phyloP scores from a whole-genome alignment of 1,140 invertebrate genomes.

The Drosophila albomicans region DNA sequence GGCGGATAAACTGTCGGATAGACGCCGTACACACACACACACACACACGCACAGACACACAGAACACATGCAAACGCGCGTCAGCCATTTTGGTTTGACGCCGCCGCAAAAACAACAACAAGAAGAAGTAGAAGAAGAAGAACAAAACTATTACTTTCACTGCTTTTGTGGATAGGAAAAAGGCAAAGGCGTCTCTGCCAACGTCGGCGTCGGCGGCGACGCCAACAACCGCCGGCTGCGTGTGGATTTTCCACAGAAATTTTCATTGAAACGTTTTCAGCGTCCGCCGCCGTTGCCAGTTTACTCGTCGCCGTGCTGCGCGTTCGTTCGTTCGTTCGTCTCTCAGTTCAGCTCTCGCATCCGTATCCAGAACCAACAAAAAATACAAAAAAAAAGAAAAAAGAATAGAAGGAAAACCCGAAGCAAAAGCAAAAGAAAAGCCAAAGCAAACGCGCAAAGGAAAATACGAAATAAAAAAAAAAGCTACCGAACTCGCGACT shows the following conservation, averaged over 20 bases:
- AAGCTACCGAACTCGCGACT: not conserved
- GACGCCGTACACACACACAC: slow-evolving; percentile 40
- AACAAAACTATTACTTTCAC: slow-evolving; percentile 64
- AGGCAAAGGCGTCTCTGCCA: slow-evolving; percentile 23
- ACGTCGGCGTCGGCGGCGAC: slow-evolving; percentile 13
- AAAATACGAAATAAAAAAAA: slow-evolving; percentile 10
- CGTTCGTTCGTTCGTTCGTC: slow-evolving; percentile 76
- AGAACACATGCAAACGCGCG: slow-evolving; percentile 24
- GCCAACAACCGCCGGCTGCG: slow-evolving; percentile 22
- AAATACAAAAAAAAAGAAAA: slow-evolving; percentile 8
- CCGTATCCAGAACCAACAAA: slow-evolving; percentile 8
- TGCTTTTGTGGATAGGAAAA: slow-evolving; percentile 33
- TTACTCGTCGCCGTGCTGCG: slow-evolving; percentile 78
- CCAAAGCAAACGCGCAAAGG: slow-evolving; percentile 7
- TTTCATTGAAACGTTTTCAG: slow-evolving; percentile 69
- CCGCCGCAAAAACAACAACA: slow-evolving; percentile 27
- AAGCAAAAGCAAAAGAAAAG: slow-evolving; percentile 18
- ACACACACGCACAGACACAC: slow-evolving; percentile 27
- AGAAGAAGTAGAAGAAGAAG: slow-evolving; percentile 10
- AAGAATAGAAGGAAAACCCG: not conserved
- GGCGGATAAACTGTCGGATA: slow-evolving; percentile 62
- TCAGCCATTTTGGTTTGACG: slow-evolving; percentile 53
- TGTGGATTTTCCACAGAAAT: slow-evolving; percentile 69
- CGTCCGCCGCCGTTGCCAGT: slow-evolving; percentile 64
- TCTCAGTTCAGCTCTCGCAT: slow-evolving; percentile 58